Percentiles rank a stretch among this genome's conserved stretches.
These are phyloP conservation scores for Brachionus manjavacas DNA, from an alignment of 1,140 invertebrate species.

Conservation along the genomic window DNA sequence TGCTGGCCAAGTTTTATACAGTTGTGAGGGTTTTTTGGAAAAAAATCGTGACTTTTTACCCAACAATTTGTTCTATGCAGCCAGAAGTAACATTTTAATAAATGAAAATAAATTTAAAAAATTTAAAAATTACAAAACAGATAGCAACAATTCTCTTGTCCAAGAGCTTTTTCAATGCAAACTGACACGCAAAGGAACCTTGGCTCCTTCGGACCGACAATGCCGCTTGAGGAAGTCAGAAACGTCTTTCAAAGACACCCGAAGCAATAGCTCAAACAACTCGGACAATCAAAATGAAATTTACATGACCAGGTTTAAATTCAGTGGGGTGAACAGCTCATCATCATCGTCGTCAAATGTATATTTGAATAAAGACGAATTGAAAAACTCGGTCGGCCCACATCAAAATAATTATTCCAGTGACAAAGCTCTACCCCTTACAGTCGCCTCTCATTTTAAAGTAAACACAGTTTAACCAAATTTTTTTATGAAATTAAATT, in stretches of 20 bases:
- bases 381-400: background rate
- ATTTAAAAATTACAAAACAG: background rate
- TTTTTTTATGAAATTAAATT: background rate
- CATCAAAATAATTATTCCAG: background rate
- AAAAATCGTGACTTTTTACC: slow-evolving; percentile 74
- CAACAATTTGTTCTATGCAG: slow-evolving; percentile 36
- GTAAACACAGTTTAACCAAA: background rate
- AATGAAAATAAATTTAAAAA: background rate
- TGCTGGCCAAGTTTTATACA: slow-evolving; percentile 61
- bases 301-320: slow-evolving; percentile 19
- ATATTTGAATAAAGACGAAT: background rate
- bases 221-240: slow-evolving; percentile 1
- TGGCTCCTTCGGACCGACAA: slow-evolving; percentile 23
- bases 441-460: slow-evolving; percentile 41
- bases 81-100: slow-evolving; percentile 8
- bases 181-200: slow-evolving; percentile 1
- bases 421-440: slow-evolving; percentile 32
- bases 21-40: slow-evolving; percentile 68
- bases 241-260: background rate
- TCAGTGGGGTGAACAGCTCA: background rate
- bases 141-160: slow-evolving; percentile 36
- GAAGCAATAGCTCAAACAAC: background rate
- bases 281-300: background rate
- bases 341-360: slow-evolving; percentile 12
- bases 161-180: slow-evolving; percentile 41